A percentile compares a stretch with the other conserved stretches of the same genome.
Evolutionary conservation across 2,797 vertebrate genomes (phyloP).

Genomic region (Mus spretus): DNA sequence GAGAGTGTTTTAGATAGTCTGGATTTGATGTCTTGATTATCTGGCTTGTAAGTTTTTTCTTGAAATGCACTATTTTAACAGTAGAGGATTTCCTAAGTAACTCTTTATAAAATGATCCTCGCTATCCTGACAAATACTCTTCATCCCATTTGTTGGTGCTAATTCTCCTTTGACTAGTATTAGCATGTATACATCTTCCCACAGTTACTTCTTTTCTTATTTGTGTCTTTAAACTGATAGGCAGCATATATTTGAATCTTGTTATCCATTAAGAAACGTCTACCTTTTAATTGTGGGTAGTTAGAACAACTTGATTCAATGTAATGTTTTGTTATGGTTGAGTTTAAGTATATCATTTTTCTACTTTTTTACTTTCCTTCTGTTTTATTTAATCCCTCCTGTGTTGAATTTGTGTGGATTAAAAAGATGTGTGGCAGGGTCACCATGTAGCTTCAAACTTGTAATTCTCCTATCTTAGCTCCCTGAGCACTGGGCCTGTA

Average conservation of each 20-base stretch:
- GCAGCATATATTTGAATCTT: conserved; percentile 14
- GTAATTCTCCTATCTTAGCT: background rate
- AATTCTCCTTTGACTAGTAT: conserved; percentile 32
- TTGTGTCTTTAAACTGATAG: background rate
- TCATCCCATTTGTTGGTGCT: background rate
- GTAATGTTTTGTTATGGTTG: background rate
- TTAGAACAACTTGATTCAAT: conserved; percentile 1
- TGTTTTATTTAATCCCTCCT: conserved; percentile 1
- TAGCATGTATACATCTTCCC: background rate
- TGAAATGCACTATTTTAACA: background rate
- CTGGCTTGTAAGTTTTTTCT: conserved; percentile 44
- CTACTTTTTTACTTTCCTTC: background rate
- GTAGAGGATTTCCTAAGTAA: background rate
- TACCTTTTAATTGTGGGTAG: conserved; percentile 12
- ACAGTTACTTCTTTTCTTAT: background rate
- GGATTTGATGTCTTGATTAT: background rate
- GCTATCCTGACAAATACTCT: background rate
- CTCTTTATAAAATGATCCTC: background rate
- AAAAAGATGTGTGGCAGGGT: background rate
- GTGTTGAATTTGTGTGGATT: background rate
- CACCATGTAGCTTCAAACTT: background rate
- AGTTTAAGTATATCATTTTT: conserved; percentile 5
- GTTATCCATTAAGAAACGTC: background rate
- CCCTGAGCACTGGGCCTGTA: background rate
- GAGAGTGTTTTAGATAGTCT: background rate